Percentiles rank a stretch among this genome's conserved stretches.
These are phyloP conservation scores for Ostrea edulis DNA, from an alignment of 1,140 invertebrate species.

Conservation along the genomic window DNA sequence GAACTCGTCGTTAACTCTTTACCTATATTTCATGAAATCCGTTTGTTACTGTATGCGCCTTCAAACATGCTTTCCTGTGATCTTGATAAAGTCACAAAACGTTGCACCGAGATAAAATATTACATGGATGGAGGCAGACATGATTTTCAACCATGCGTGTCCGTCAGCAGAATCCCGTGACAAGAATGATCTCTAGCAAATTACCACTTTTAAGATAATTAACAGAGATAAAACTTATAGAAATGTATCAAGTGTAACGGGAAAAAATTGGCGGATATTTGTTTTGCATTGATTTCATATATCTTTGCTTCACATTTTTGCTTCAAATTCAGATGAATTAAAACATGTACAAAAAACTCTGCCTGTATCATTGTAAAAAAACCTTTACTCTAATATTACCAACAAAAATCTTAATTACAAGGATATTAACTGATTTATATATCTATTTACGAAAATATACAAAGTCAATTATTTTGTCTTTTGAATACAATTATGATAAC, in stretches of 20 bases:
- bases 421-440: too few species aligned
- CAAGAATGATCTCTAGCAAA: background rate
- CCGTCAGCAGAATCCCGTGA: background rate
- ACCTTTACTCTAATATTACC: too few species aligned
- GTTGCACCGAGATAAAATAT: slow-evolving; percentile 2
- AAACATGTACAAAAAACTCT: background rate
- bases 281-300: background rate
- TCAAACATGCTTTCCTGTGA: background rate
- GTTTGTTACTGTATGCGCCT: background rate
- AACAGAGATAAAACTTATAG: background rate
- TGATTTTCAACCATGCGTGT: slow-evolving; percentile 28
- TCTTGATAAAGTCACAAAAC: background rate
- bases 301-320: background rate
- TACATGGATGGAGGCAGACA: slow-evolving; percentile 12
- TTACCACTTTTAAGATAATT: slow-evolving; percentile 25
- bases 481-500: too few species aligned
- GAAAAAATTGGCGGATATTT: background rate
- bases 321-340: background rate
- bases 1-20: background rate
- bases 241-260: background rate
- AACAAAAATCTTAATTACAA: too few species aligned
- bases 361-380: background rate
- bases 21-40: background rate
- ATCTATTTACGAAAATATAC: too few species aligned
- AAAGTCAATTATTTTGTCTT: too few species aligned